Conservation (phyloP, 2,113 vertebrate species). For the Rhagologus leucostigma region DNA sequence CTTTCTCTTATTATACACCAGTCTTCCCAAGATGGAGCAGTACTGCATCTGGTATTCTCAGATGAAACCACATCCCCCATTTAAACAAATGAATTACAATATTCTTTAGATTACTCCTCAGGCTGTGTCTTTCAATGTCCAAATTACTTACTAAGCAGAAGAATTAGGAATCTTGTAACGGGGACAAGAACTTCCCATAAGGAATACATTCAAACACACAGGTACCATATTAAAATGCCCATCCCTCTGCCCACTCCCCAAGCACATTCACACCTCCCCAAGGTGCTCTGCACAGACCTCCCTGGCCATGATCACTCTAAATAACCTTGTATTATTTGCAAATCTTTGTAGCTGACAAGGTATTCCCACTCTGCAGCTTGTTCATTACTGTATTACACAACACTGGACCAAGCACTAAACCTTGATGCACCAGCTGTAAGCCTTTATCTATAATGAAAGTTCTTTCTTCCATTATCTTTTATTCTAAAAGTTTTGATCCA, state of each 20-base stretch:
- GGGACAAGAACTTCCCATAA: not conserved
- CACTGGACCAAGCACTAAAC: not conserved
- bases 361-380: not conserved
- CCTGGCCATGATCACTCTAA: accelerated
- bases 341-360: not conserved
- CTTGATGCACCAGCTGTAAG: not conserved
- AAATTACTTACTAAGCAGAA: not conserved
- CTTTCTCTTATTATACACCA: not conserved
- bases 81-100: not conserved
- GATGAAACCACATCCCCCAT: not conserved
- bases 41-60: not conserved
- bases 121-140: not conserved
- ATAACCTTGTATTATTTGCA: not conserved
- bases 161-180: not conserved
- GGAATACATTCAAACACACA: not conserved
- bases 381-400: not conserved
- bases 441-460: not conserved
- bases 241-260: not conserved
- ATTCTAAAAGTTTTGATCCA: not conserved
- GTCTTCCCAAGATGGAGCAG: not conserved
- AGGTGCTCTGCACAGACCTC: not conserved
- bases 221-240: not conserved
- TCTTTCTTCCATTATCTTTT: not conserved
- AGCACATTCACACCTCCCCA: not conserved
- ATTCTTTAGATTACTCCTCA: not conserved